Evolutionary conservation across 1,140 invertebrate genomes (phyloP), one percentile per base, ranked within the genome.

Genomic region (Eriosoma lanigerum): DNA sequence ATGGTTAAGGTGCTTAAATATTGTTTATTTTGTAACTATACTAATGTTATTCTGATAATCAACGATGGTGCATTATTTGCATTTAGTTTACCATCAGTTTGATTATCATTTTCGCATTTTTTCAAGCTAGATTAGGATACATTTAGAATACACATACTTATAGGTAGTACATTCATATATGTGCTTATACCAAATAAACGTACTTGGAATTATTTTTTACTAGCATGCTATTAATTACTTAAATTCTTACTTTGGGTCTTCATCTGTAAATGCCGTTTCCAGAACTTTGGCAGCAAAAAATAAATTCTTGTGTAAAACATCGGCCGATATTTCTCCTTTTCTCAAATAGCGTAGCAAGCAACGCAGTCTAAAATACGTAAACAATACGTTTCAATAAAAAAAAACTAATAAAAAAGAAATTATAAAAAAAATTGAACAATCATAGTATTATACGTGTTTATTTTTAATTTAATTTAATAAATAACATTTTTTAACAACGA

Each of bases 221-320:
- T 3, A 17, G 0, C 17, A 38, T 19, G 26, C 6, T 19, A 1
- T 19, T 19, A 15, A 62, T 62, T 19, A n/a, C 3, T 5, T 44
- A 12, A 93, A 32, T 17, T 68, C 52, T 46, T 78, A 78, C 73
- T 60, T 78, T 60, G 54, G 8, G 2, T 78, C 73, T 86, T 96
- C 94, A 86, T 96, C 93, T 85, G 93, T 91, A 86, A 93, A 95
- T 70, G 95, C 93, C 17, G 93, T 92, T 88, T 96, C 94, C 72
- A 96, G 88, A 12, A 96, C 94, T 84, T 91, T 91, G 17, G 93
- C 93, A 54, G 94, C 93, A 86, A 94, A 96, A 83, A 93, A 90
- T 81, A 96, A 86, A 87, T 96, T 96, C 85, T 91, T 91, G 88
- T 94, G 92, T 82, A 96, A 88, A 81, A 93, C 90, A 85, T 94